Evolutionary conservation across 2,888 invertebrate genomes (phyloP), one percentile per base, ranked within the genome.

Genomic region (Zhuqinia jingwanae): DNA sequence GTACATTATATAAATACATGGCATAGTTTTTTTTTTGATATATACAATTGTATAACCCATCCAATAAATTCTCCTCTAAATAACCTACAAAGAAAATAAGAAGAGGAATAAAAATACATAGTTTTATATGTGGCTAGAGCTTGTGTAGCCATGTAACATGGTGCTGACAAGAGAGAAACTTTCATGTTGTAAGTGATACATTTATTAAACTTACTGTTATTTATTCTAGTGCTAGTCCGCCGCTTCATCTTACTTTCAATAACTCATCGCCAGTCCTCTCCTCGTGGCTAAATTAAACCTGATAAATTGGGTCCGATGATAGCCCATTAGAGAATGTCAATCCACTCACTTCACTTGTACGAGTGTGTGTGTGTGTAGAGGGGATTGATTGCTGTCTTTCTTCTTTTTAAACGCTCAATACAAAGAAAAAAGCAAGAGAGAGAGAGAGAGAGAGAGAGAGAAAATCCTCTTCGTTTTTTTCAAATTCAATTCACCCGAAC

Each of bases 281-380:
- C n/a, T n/a, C n/a, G n/a, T n/a, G 36, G 25, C n/a, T 25, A 60
- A 60, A 47, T 77, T 42, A 58, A 77, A 45, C 20, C 20, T 45
- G 50, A 65, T 79, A 79, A 63, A 63, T 79, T 58, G 58, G 73
- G 58, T 81, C 36, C 70, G 85, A 78, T 85, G 70, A 85, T 85
- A 58, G 70, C 58, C 65, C 85, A 78, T 85, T 84, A 76, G 60
- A 78, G 78, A 60, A 85, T 85, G 85, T 79, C 85, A 85, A 85
- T 85, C 85, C 58, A 76, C 25, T 36, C 60, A 56, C 56, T 75
- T 25, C n/a, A n/a, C 5, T 36, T 36, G 36, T 36, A 36, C 3
- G 8, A 6, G 36, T 8, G 36, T 36, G 36, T 36, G 36, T 36
- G 36, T 36, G 36, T 36, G 36, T 8, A 6, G 36, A 36, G 65